Base-by-base conservation (phyloP, 2,797 vertebrate species). In the Leuciscus waleckii region DNA sequence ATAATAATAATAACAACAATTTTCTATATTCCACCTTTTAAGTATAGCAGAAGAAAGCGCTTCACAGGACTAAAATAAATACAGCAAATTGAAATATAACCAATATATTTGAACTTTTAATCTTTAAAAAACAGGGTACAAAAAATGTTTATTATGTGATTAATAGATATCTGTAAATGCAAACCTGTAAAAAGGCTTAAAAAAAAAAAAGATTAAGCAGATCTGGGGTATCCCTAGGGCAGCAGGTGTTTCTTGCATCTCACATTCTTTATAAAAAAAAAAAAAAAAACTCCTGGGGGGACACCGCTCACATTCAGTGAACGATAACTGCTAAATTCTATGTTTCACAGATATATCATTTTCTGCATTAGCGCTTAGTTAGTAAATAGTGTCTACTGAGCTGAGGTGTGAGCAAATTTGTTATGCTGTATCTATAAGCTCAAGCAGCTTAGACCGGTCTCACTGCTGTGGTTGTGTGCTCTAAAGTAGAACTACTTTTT, bases 401-500 rank as follows among this genome's bases (percentile, higher is more conserved):
- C 80, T 73, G 75, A 86, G 82, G 74, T 76, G 82, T 83, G 76
- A 56, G 56, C 73, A 80, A 83, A 78, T 69, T 78, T 68, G 13
- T 39, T 70, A 70, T 70, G 49, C 51, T 58, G 49, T 43, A 69
- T 69, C 23, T 58, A 17, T 32, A 84, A 35, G 65, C n/a, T 43
- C 23, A 58, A 70, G 39, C 29, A 65, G 16, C 54, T 46, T 39
- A 80, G 19, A 78, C 26, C 7, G 1, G 51, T 67, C 41, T 70
- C 67, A 46, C 37, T 78, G 65, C 51, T 84, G 37, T 84, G 26
- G 51, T 32, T 71, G 58, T 82, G 80, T 71, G 21, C 37, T 16
- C 4, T 13, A 46, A 56, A 43, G 49, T 54, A 54, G 29, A 69
- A 43, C 79, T 69, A 35, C 90, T 91, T 92, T 92, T 94, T 93